Evolutionary conservation across 2,888 invertebrate species (phyloP), one percentile per base, ranked within the genome.

Genomic region (Galerucella pusilla): DNA sequence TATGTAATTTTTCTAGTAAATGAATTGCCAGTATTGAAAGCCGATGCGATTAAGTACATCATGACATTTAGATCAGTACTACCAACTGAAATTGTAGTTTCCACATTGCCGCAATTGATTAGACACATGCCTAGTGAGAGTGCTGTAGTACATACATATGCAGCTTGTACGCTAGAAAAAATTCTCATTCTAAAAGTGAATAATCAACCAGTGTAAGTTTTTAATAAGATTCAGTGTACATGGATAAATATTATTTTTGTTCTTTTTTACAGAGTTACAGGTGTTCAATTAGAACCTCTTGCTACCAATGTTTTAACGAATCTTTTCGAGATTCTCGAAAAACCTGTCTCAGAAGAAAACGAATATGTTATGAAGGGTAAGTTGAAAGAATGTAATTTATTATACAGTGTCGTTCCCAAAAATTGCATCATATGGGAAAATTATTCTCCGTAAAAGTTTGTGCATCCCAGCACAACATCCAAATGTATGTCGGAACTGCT

Each of bases 361-460:
- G 98, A 99, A 87, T 99, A 99, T 85, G 92, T 96, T 9, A 99
- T 99, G 97, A 98, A 97, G 90, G 94, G 94, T 92, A 85, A 81
- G 80, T 57, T n/a, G 7, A 42, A 6, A 9, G 5, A 42, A 42
- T 42, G 1, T 42, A 42, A 42, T 6, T 35, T 20, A 20, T 20
- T 20, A 20, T 20, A 20, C 20, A 20, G 20, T 20, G 20, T 20
- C 20, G 20, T 20, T 1, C 20, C 20, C 20, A 20, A 20, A 20
- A 20, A 20, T 20, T 20, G 20, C 20, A 20, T 20, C 20, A 20
- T 20, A 20, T 20, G 20, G 20, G 20, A 20, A 20, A 20, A 20
- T 20, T 20, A 20, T 20, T 20, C 20, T 20, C 20, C 1, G 20
- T 20, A 20, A 20, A 20, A 20, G 20, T 20, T 20, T 20, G 20